Evolutionary conservation across 2,797 vertebrate species (phyloP).

Genomic region (Lepidocolaptes lacrymiger): DNA sequence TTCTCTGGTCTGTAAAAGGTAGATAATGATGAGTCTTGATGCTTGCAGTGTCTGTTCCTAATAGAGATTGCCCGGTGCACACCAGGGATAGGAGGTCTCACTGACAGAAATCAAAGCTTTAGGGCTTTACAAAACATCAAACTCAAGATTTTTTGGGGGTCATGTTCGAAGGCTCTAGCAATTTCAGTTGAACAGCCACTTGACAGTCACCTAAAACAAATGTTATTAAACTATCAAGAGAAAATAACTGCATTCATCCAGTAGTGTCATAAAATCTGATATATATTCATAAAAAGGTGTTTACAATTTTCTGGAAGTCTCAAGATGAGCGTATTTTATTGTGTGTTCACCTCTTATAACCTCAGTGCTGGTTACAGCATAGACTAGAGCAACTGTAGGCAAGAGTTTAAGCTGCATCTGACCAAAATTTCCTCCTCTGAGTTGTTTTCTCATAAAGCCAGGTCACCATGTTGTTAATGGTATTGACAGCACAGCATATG

Average conservation of each 20-base stretch:
- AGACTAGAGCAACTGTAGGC: not conserved
- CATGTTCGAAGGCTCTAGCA: not conserved
- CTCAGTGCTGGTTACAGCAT: not conserved
- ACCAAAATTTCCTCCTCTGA: not conserved
- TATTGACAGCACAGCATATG: not conserved
- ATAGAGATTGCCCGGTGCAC: not conserved
- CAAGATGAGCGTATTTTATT: conserved; percentile 4
- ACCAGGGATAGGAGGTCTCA: conserved; percentile 24
- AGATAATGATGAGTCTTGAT: not conserved
- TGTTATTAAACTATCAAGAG: conserved; percentile 9
- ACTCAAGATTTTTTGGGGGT: not conserved
- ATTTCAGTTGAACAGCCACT: conserved; percentile 22
- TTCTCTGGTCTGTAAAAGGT: conserved; percentile 32
- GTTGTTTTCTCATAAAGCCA: not conserved
- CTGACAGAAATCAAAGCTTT: conserved; percentile 26
- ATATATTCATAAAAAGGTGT: conserved; percentile 29
- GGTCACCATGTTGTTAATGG: not conserved
- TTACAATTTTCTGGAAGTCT: conserved; percentile 5
- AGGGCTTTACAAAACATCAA: not conserved
- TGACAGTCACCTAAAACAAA: conserved; percentile 45
- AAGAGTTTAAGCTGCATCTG: not conserved
- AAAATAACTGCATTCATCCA: conserved; percentile 24
- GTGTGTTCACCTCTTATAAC: not conserved
- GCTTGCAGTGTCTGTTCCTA: not conserved
- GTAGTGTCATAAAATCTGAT: not conserved